These are phyloP conservation scores for Pseudomyrmex dendroicus DNA, from an alignment of 1,140 invertebrate species.

Conservation along the genomic window DNA sequence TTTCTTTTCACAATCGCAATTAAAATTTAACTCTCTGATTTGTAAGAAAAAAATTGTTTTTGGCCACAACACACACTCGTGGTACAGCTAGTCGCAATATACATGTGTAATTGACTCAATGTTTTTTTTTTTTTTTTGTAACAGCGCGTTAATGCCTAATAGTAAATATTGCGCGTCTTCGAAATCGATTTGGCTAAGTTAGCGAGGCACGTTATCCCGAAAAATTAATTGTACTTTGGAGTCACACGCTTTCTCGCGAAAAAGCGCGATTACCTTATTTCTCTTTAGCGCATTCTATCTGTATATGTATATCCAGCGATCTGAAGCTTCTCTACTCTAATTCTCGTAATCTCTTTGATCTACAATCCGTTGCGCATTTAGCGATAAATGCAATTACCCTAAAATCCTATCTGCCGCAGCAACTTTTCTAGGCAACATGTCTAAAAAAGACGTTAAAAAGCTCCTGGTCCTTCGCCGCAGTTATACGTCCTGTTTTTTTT, in stretches of 20 bases:
- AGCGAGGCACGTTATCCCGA: conserved; percentile 43
- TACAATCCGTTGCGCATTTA: not conserved
- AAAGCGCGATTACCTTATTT: not conserved
- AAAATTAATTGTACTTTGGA: conserved; percentile 50
- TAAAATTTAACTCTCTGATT: no score
- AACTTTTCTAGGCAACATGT: not conserved
- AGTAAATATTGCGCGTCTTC: conserved; percentile 47
- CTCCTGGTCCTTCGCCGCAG: no score
- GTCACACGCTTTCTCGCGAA: not conserved
- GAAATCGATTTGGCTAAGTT: conserved; percentile 43
- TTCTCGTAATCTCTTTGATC: not conserved
- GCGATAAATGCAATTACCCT: not conserved
- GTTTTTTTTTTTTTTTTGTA: not conserved
- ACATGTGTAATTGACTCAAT: conserved; percentile 38
- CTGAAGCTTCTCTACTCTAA: not conserved
- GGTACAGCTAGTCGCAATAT: not conserved
- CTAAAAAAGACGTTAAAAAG: no score
- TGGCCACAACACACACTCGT: not conserved
- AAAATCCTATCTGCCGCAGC: not conserved
- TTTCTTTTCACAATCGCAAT: no score
- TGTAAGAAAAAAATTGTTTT: conserved; percentile 16
- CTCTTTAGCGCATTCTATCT: not conserved
- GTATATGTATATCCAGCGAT: no score
- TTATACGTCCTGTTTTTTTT: no score
- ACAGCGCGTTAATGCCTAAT: conserved; percentile 50